Percentiles rank a stretch among this genome's conserved stretches.
phyloP scores from a whole-genome alignment of 2,797 vertebrate species.

The Hyperoplus immaculatus region DNA sequence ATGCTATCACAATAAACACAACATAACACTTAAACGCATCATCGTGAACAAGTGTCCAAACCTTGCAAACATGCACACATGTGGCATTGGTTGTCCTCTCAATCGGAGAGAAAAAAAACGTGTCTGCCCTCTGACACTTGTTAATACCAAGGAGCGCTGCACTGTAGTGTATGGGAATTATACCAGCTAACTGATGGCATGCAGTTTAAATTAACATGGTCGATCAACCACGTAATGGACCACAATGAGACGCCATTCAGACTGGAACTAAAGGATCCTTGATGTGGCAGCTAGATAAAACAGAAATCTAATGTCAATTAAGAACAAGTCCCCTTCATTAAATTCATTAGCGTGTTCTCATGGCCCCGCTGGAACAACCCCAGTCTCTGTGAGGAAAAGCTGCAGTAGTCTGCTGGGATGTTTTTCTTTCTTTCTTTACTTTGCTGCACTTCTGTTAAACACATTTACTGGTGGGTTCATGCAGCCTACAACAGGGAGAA shows the following conservation, averaged over 20 bases:
- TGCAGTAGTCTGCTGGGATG: constrained; percentile 14
- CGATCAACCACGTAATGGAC: constrained; percentile 81
- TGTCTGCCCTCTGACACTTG: constrained; percentile 25
- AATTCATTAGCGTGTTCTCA: constrained; percentile 59
- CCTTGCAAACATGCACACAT: neutral
- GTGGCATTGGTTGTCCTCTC: neutral
- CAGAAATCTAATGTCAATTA: constrained; percentile 85
- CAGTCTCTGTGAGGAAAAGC: constrained; percentile 27
- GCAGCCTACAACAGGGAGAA: constrained; percentile 26
- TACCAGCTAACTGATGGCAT: constrained; percentile 76
- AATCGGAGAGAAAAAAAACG: constrained; percentile 7
- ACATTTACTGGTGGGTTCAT: constrained; percentile 27
- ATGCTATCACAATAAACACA: neutral
- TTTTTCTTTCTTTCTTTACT: constrained; percentile 12
- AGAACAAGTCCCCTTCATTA: constrained; percentile 75
- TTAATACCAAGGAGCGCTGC: constrained; percentile 47
- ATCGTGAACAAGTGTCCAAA: neutral
- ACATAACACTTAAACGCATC: constrained; percentile 4
- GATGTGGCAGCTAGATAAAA: constrained; percentile 82
- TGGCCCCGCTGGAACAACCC: constrained; percentile 36
- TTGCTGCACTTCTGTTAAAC: constrained; percentile 14
- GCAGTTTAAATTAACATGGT: constrained; percentile 83
- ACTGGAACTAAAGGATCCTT: constrained; percentile 82
- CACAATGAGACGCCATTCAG: constrained; percentile 78
- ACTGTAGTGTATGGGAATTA: constrained; percentile 64